These are phyloP conservation scores for Ditylenchus dipsaci DNA, from an alignment of 1,140 invertebrate species.

Conservation along the genomic window DNA sequence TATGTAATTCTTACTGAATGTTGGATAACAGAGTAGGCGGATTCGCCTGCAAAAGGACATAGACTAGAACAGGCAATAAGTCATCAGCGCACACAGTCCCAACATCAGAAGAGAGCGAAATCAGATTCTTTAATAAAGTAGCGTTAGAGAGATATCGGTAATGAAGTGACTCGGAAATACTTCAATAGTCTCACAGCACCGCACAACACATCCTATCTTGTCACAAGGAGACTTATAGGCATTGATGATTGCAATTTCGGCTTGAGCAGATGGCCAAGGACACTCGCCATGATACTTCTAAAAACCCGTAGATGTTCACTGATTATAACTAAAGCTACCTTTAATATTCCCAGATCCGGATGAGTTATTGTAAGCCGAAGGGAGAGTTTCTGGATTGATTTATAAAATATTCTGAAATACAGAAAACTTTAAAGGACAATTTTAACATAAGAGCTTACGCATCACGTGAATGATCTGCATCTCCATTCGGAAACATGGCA, in stretches of 20 bases:
- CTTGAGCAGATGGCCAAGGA: constrained; percentile 93
- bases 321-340: constrained; percentile 18
- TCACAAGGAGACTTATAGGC: constrained; percentile 89
- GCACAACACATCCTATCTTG: constrained; percentile 78
- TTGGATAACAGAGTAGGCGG: too few relatives aligned
- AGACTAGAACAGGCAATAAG: constrained; percentile 90
- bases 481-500: constrained; percentile 91
- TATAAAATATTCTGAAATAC: constrained; percentile 45
- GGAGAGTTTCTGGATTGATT: constrained; percentile 36
- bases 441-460: constrained; percentile 72
- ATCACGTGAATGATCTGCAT: constrained; percentile 85
- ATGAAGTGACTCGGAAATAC: too few relatives aligned
- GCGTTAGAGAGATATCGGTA: too few relatives aligned
- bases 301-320: not conserved
- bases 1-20: constrained; percentile 67
- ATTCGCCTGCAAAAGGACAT: constrained; percentile 77
- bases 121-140: too few relatives aligned
- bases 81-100: constrained; percentile 89
- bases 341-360: constrained; percentile 43
- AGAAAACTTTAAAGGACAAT: too few relatives aligned
- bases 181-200: constrained; percentile 82
- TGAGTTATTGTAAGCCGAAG: constrained; percentile 39
- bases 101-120: constrained; percentile 66
- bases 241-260: constrained; percentile 81
- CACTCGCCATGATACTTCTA: constrained; percentile 77